A percentile compares a stretch with the other conserved stretches of the same genome.
These are phyloP conservation scores for Zoroaster sp. DNA, from an alignment of 53 echinoderm and acorn worm genomes.

Conservation along the genomic window DNA sequence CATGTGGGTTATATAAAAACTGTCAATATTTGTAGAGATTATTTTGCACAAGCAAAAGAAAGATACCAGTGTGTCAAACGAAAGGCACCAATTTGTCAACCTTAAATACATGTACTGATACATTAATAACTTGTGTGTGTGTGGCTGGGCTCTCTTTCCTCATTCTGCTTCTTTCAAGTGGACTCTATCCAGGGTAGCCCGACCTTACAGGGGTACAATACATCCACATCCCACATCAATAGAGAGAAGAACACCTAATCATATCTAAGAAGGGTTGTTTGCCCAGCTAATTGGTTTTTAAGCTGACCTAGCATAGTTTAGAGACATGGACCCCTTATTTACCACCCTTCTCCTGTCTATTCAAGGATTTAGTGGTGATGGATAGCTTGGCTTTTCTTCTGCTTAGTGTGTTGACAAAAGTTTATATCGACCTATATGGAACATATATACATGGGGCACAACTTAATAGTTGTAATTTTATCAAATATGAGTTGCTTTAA, in stretches of 20 bases:
- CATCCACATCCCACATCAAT: neutral
- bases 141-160: neutral
- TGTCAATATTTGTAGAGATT: conserved; percentile 46
- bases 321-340: neutral
- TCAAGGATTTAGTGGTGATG: neutral
- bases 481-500: neutral
- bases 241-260: conserved; percentile 32
- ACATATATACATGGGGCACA: neutral
- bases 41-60: neutral
- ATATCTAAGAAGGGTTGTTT: conserved; percentile 11
- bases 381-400: neutral
- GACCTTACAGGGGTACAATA: neutral
- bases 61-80: conserved; percentile 1
- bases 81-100: conserved; percentile 42
- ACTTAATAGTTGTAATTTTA: neutral
- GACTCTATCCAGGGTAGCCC: conserved; percentile 4
- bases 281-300: conserved; percentile 49
- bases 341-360: neutral
- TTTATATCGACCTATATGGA: neutral
- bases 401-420: neutral
- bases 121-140: conserved; percentile 20
- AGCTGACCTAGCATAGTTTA: conserved; percentile 21
- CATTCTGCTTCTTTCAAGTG: neutral
- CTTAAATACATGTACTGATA: conserved; percentile 45
- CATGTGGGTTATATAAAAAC: conserved; percentile 24